phyloP scores from a whole-genome alignment of 2,113 vertebrate genomes.

The Diphyllodes magnificus region DNA sequence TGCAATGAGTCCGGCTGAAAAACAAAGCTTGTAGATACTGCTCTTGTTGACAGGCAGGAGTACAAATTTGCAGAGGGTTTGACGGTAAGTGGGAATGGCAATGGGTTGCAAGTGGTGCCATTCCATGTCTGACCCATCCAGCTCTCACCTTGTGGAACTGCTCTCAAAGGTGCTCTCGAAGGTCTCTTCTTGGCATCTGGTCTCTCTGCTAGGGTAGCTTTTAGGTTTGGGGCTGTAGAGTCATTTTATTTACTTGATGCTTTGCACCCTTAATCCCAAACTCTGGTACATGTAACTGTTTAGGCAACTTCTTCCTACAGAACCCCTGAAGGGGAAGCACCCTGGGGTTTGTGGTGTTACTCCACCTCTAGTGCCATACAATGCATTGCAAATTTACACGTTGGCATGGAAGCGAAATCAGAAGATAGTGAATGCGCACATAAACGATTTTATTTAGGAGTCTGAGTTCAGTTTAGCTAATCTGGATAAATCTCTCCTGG shows the following conservation, averaged over 20 bases:
- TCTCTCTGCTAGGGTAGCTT: background rate
- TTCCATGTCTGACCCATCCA: constrained; percentile 25
- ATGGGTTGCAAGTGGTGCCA: background rate
- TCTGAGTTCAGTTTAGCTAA: background rate
- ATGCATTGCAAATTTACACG: background rate
- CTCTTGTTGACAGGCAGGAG: background rate
- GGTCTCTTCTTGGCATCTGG: background rate
- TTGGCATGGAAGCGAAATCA: background rate
- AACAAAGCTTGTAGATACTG: background rate
- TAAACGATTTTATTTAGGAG: background rate
- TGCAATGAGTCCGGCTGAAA: background rate
- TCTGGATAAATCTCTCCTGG: background rate
- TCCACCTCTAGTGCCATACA: constrained; percentile 39
- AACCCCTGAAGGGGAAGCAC: background rate
- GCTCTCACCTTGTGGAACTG: background rate
- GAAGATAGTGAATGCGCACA: background rate
- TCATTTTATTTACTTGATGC: background rate
- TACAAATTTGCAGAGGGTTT: constrained; percentile 11
- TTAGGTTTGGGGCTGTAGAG: background rate
- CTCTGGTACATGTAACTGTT: background rate
- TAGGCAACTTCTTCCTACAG: background rate
- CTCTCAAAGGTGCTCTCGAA: background rate
- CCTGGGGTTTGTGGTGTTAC: background rate
- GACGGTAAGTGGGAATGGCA: background rate
- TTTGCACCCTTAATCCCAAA: background rate